These are phyloP conservation scores for Toxostoma redivivum DNA, from an alignment of 2,113 vertebrate genomes.

Conservation along the genomic window DNA sequence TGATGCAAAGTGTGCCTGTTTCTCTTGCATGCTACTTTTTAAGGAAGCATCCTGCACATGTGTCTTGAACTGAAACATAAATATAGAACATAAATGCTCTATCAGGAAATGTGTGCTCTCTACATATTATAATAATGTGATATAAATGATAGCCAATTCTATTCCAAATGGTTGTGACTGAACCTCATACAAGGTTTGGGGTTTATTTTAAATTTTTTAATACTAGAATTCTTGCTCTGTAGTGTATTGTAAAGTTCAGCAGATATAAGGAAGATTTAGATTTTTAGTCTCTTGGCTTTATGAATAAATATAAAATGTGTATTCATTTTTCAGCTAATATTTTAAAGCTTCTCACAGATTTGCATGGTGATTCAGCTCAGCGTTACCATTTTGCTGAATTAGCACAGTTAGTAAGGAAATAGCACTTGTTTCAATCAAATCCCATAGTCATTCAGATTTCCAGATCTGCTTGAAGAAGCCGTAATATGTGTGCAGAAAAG, in stretches of 20 bases:
- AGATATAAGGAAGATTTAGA: slow-evolving; percentile 10
- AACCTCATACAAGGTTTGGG: background rate
- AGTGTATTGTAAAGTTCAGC: background rate
- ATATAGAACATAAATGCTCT: background rate
- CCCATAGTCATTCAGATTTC: slow-evolving; percentile 1
- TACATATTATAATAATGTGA: background rate
- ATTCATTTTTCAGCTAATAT: slow-evolving; percentile 30
- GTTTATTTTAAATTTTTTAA: background rate
- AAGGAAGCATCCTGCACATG: background rate
- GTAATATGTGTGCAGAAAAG: background rate
- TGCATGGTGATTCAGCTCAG: slow-evolving; percentile 25
- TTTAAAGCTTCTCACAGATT: slow-evolving; percentile 26
- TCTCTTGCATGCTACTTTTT: background rate
- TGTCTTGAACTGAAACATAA: background rate
- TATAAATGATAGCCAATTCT: background rate
- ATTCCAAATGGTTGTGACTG: background rate
- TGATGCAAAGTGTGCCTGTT: background rate
- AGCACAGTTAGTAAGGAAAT: slow-evolving; percentile 30
- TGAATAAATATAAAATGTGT: slow-evolving; percentile 22
- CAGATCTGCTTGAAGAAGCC: slow-evolving; percentile 18
- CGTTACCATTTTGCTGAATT: slow-evolving; percentile 26
- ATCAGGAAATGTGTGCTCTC: background rate
- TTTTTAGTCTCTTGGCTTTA: background rate
- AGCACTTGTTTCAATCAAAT: background rate
- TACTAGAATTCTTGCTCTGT: background rate